A percentile compares a stretch with the other conserved stretches of the same genome.
Evolutionary conservation across 2,888 invertebrate genomes (phyloP).

Genomic region (Ditula angustiorana): DNA sequence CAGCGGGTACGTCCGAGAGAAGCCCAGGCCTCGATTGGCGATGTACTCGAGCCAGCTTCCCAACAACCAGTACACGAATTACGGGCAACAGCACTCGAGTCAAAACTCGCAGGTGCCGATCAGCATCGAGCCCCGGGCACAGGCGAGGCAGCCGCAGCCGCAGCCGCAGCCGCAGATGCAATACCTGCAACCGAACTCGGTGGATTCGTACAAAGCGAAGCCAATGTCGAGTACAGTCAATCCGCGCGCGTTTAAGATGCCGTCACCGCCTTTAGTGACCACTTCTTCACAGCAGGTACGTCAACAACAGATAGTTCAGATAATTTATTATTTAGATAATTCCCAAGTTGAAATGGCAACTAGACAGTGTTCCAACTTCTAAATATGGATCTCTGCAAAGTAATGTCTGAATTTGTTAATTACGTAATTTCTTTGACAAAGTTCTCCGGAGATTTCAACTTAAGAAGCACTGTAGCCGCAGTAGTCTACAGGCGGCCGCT

Average conservation of each 20-base stretch:
- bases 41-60: constrained; percentile 60
- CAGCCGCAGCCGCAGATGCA: constrained; percentile 65
- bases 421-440: too few relatives aligned
- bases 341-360: too few relatives aligned
- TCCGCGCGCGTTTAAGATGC: constrained; percentile 76
- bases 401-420: too few relatives aligned
- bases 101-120: constrained; percentile 47
- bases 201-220: constrained; percentile 69
- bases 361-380: too few relatives aligned
- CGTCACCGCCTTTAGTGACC: constrained; percentile 74
- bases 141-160: constrained; percentile 51
- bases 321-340: too few relatives aligned
- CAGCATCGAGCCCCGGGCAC: constrained; percentile 5
- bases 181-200: constrained; percentile 65
- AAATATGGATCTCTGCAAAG: too few relatives aligned
- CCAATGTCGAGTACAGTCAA: constrained; percentile 49
- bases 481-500: too few relatives aligned
- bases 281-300: constrained; percentile 67
- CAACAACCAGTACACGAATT: constrained; percentile 63
- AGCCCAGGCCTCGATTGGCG: constrained; percentile 61
- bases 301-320: not conserved
- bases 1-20: constrained; percentile 69
- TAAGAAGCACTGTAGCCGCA: not conserved
- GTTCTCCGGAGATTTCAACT: not conserved
- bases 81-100: constrained; percentile 51